Evolutionary conservation across 2,113 vertebrate species (phyloP).

Genomic region (Psophia crepitans): DNA sequence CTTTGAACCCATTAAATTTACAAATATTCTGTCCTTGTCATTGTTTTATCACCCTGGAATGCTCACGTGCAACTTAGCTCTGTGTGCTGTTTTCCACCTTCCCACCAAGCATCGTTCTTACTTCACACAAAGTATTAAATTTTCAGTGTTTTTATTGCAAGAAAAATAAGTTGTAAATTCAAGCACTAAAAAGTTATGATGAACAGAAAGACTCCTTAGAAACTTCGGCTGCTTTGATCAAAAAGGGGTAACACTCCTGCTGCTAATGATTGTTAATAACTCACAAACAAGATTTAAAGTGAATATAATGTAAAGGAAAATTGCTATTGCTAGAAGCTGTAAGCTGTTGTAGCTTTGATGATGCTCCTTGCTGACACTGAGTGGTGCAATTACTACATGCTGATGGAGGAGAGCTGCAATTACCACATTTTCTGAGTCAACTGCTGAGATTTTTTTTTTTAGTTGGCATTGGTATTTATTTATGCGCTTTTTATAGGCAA

Average conservation of each 20-base stretch:
- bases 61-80: rapidly evolving
- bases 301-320: neutral
- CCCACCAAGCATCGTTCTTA: neutral
- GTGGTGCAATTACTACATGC: constrained; percentile 46
- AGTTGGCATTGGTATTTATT: neutral
- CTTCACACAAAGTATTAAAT: neutral
- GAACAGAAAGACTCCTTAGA: neutral
- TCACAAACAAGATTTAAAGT: constrained; percentile 46
- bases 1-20: neutral
- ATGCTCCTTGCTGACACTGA: constrained; percentile 50
- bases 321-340: neutral
- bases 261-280: constrained; percentile 45
- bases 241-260: neutral
- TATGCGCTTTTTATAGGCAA: neutral
- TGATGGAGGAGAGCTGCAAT: neutral
- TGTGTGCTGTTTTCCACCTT: neutral
- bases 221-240: neutral
- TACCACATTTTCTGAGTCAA: constrained; percentile 25
- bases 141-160: neutral
- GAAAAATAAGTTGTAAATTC: neutral
- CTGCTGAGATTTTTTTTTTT: neutral
- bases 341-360: constrained; percentile 28
- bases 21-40: neutral
- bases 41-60: neutral
- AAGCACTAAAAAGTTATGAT: neutral